Percentiles rank a stretch among this genome's conserved stretches.
These are phyloP conservation scores for Mylabris phalerata DNA, from an alignment of 1,140 invertebrate genomes.

Conservation along the genomic window DNA sequence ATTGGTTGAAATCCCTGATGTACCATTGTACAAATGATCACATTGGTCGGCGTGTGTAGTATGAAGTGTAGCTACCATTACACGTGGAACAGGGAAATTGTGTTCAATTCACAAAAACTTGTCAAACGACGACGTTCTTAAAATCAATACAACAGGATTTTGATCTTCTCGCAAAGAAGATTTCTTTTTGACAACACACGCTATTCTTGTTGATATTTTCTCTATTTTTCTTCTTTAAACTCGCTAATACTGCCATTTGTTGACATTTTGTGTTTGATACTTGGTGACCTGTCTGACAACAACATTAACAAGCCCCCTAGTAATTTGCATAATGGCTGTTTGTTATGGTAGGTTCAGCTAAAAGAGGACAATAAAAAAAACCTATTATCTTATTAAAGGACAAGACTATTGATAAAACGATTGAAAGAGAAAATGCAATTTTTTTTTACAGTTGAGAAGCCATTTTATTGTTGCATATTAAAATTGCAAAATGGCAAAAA, in stretches of 20 bases:
- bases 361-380: background rate
- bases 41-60: constrained; percentile 30
- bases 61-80: constrained; percentile 70
- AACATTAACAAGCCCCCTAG: background rate
- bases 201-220: constrained; percentile 10
- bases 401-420: too few species aligned
- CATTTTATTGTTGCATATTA: too few species aligned
- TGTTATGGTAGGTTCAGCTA: constrained; percentile 37
- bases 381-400: too few species aligned
- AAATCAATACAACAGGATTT: background rate
- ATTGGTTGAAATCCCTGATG: constrained; percentile 21
- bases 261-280: constrained; percentile 26
- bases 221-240: constrained; percentile 1
- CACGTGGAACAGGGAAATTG: constrained; percentile 83
- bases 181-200: constrained; percentile 4
- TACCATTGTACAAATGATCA: constrained; percentile 24
- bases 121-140: constrained; percentile 76
- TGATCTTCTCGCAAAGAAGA: constrained; percentile 17
- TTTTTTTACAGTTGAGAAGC: too few species aligned
- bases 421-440: too few species aligned
- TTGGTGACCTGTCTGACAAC: constrained; percentile 16
- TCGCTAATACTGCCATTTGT: constrained; percentile 11
- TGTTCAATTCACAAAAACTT: constrained; percentile 82
- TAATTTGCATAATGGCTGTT: constrained; percentile 32
- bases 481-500: too few species aligned